Percentiles rank a stretch among this genome's conserved stretches.
These are phyloP conservation scores for Paratrypauchen microcephalus DNA, from an alignment of 2,797 vertebrate species.

Conservation along the genomic window DNA sequence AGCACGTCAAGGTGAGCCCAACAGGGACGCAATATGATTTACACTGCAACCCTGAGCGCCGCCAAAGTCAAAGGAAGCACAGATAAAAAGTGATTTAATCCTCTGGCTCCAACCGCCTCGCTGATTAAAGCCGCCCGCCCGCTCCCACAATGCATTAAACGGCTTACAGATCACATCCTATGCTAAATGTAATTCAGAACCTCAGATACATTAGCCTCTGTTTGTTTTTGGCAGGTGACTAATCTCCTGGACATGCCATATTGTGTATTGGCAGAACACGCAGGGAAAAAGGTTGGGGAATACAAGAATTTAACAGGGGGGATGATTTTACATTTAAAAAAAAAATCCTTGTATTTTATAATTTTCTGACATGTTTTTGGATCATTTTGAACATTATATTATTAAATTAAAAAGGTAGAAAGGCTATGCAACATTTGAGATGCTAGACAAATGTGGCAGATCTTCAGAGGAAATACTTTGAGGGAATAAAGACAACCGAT, in stretches of 20 bases:
- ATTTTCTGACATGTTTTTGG: no score
- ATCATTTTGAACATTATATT: no score
- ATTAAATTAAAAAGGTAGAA: no score
- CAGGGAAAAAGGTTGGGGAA: constrained; percentile 32
- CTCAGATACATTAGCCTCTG: constrained; percentile 68
- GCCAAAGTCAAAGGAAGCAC: constrained; percentile 72
- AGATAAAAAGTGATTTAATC: constrained; percentile 79
- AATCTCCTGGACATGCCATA: constrained; percentile 47
- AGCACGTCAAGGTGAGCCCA: constrained; percentile 67
- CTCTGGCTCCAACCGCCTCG: constrained; percentile 60
- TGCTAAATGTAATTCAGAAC: constrained; percentile 70
- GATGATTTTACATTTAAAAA: no score
- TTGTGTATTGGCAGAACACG: constrained; percentile 32
- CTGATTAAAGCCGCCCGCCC: constrained; percentile 69
- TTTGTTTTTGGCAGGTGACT: constrained; percentile 67
- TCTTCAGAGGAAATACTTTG: neutral
- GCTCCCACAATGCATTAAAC: constrained; percentile 74
- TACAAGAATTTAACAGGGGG: neutral
- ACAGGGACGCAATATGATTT: constrained; percentile 72
- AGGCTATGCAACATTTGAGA: no score
- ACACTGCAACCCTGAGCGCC: constrained; percentile 65
- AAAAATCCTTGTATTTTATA: no score
- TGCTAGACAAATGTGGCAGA: no score
- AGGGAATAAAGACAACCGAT: neutral
- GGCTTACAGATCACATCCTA: constrained; percentile 73